These are phyloP conservation scores for Callitettix versicolor DNA, from an alignment of 1,140 invertebrate genomes.

Conservation along the genomic window DNA sequence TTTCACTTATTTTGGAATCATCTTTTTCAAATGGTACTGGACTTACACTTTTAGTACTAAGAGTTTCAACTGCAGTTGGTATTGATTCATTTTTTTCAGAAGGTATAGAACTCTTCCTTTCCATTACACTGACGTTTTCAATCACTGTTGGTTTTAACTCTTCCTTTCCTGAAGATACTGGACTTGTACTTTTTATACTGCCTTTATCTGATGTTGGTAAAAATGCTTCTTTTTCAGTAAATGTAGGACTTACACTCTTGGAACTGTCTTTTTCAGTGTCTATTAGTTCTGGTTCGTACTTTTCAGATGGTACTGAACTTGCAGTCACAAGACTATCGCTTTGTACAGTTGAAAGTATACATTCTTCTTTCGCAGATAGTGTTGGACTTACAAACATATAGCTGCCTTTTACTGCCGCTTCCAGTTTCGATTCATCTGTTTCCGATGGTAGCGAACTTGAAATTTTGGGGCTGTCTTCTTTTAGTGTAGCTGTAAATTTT, in stretches of 20 bases:
- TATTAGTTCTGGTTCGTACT: conserved; percentile 11
- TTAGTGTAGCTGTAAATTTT: not conserved
- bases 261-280: conserved; percentile 13
- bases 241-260: conserved; percentile 4
- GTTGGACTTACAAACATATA: not conserved
- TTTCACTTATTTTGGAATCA: too few species aligned
- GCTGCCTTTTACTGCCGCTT: not conserved
- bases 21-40: conserved; percentile 7
- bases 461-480: not conserved
- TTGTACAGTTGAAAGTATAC: not conserved
- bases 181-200: not conserved
- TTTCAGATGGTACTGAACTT: too few species aligned
- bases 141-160: not conserved
- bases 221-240: conserved; percentile 3
- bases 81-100: not conserved
- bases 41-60: conserved; percentile 5
- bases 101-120: not conserved
- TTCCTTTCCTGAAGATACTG: not conserved
- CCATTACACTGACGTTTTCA: too few species aligned
- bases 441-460: not conserved
- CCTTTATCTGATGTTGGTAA: not conserved
- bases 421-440: not conserved
- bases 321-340: conserved; percentile 14
- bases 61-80: not conserved
- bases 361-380: conserved; percentile 10